A percentile compares a stretch with the other conserved stretches of the same genome.
phyloP scores from a whole-genome alignment of 2,888 invertebrate genomes.

The Norana najaformis region DNA sequence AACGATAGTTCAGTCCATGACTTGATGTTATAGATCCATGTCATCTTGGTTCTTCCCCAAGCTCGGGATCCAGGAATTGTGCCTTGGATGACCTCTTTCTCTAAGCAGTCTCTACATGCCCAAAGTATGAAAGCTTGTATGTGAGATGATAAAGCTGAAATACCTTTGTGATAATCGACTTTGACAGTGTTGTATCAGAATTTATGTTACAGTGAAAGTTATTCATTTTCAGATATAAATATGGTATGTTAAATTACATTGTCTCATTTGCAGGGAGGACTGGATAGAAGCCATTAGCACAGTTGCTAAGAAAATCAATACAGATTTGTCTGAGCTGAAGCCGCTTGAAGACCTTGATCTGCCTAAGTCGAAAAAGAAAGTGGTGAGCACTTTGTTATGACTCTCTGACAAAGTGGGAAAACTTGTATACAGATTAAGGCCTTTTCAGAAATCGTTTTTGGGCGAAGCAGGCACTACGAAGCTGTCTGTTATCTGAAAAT shows the following conservation, averaged over 20 bases:
- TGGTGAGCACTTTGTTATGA: not conserved
- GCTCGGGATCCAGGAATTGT: too few species aligned
- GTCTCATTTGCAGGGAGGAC: slow-evolving; percentile 78
- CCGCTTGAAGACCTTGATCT: not conserved
- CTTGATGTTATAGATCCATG: too few species aligned
- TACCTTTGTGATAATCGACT: not conserved
- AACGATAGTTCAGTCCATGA: too few species aligned
- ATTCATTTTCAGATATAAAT: not conserved
- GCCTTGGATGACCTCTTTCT: too few species aligned
- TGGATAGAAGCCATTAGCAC: slow-evolving; percentile 82
- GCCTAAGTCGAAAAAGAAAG: slow-evolving; percentile 10
- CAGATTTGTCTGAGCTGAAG: not conserved
- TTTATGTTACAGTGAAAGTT: not conserved
- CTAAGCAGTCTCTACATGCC: too few species aligned
- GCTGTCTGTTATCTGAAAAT: too few species aligned
- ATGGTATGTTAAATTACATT: not conserved
- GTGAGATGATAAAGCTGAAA: not conserved
- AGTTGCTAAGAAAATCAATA: slow-evolving; percentile 55
- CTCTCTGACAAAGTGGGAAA: too few species aligned
- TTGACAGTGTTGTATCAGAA: not conserved
- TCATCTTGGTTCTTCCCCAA: too few species aligned
- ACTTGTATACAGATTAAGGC: too few species aligned
- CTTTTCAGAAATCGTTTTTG: not conserved
- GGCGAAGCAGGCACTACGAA: too few species aligned
- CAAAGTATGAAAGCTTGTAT: too few species aligned